A percentile compares a stretch with the other conserved stretches of the same genome.
These are phyloP conservation scores for Pipa parva DNA, from an alignment of 2,113 vertebrate species.

Conservation along the genomic window DNA sequence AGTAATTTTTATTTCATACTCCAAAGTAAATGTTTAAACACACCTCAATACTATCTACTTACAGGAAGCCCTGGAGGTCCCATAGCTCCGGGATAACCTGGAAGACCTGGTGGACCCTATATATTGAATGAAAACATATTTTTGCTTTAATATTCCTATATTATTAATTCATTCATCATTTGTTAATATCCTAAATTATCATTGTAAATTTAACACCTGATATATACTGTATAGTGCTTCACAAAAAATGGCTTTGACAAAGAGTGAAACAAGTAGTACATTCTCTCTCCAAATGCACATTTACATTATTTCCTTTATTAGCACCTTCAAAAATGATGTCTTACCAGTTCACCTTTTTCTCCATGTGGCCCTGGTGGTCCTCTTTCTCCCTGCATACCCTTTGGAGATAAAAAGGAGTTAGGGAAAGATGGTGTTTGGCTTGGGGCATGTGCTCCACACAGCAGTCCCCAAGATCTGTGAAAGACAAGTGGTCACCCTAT, in stretches of 20 bases:
- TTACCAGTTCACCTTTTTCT: slow-evolving; percentile 85
- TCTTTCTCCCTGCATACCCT: slow-evolving; percentile 89
- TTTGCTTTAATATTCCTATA: not conserved
- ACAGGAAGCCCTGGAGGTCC: slow-evolving; percentile 86
- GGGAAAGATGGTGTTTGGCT: not conserved
- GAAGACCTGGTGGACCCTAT: slow-evolving; percentile 80
- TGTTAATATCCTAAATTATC: too few relatives aligned
- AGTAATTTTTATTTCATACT: not conserved
- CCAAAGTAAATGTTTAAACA: not conserved
- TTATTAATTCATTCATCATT: too few relatives aligned
- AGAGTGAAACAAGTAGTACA: too few relatives aligned
- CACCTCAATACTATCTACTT: slow-evolving; percentile 56
- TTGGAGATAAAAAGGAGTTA: slow-evolving; percentile 48
- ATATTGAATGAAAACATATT: slow-evolving; percentile 2
- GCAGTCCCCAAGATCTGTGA: not conserved
- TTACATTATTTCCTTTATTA: too few relatives aligned
- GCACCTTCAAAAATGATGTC: too few relatives aligned
- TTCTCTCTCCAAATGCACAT: too few relatives aligned
- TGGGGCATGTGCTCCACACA: not conserved
- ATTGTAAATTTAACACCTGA: too few relatives aligned
- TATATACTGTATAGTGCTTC: too few relatives aligned
- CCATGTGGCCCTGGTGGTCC: slow-evolving; percentile 70
- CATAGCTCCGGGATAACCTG: slow-evolving; percentile 82
- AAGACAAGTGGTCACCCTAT: not conserved
- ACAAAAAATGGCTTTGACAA: too few relatives aligned